A percentile compares a stretch with the other conserved stretches of the same genome.
phyloP scores from a whole-genome alignment of 2,797 vertebrate genomes.

The Prionace glauca region DNA sequence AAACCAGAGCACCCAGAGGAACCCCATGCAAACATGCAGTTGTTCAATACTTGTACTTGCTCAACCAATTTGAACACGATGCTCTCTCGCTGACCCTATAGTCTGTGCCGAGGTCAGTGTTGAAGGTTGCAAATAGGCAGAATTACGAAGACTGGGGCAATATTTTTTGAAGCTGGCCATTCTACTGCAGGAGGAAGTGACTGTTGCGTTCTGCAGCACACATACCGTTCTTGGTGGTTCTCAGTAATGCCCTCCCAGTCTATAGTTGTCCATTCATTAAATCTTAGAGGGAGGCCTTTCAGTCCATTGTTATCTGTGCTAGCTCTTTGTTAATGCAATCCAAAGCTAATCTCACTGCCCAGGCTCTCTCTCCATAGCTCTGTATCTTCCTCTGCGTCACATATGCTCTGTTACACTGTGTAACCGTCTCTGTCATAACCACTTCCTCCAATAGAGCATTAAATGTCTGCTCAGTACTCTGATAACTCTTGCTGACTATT shows the following conservation, averaged over 20 bases:
- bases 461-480: not conserved
- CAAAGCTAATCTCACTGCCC: not conserved
- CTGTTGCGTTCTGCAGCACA: not conserved
- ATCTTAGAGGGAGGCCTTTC: not conserved
- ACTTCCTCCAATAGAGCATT: not conserved
- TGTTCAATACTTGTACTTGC: not conserved
- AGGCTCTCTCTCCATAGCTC: not conserved
- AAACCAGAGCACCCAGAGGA: too few species aligned
- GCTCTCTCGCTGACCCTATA: not conserved
- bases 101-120: not conserved
- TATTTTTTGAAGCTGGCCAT: not conserved
- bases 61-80: not conserved
- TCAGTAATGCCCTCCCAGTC: not conserved
- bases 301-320: not conserved
- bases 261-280: not conserved
- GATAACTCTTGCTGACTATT: not conserved
- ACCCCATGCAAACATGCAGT: not conserved
- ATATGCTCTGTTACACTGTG: not conserved
- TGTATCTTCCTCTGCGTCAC: not conserved
- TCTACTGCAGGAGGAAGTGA: not conserved
- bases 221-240: not conserved
- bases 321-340: not conserved
- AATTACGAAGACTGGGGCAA: not conserved
- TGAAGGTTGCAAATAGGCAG: not conserved
- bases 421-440: not conserved